Conservation (phyloP, 2,888 invertebrate genomes). For the Tiphia femorata region DNA sequence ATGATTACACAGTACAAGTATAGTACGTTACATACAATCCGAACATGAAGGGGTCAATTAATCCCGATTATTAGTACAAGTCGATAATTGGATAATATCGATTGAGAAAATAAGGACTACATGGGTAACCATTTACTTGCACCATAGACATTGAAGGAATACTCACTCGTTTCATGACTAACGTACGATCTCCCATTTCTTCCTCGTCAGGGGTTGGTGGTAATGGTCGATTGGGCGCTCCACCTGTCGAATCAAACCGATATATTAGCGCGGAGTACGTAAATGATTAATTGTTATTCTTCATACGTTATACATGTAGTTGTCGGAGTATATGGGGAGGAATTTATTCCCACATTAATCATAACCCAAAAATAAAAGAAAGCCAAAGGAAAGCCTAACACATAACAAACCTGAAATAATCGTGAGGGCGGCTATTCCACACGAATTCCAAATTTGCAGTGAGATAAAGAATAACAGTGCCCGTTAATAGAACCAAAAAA, state of each 20-base stretch:
- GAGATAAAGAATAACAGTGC: no score
- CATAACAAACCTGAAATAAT: no score
- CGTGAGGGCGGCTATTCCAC: no score
- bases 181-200: slow-evolving; percentile 87
- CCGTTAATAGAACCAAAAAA: neutral
- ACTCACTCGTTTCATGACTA: slow-evolving; percentile 94
- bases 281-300: no score
- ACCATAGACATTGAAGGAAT: slow-evolving; percentile 26
- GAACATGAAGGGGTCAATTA: slow-evolving; percentile 29
- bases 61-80: slow-evolving; percentile 28
- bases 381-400: no score
- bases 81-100: slow-evolving; percentile 27
- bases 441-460: no score
- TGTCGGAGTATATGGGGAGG: no score
- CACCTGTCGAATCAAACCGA: slow-evolving; percentile 73
- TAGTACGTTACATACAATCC: slow-evolving; percentile 34
- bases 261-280: no score
- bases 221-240: slow-evolving; percentile 91
- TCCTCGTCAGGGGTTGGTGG: slow-evolving; percentile 97
- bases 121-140: slow-evolving; percentile 48
- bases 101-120: slow-evolving; percentile 34
- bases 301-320: no score
- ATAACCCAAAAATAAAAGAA: no score
- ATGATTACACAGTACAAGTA: slow-evolving; percentile 27
- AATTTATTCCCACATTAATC: no score